Base-by-base conservation (phyloP, 2,113 vertebrate genomes). In the Tinamus guttatus region DNA sequence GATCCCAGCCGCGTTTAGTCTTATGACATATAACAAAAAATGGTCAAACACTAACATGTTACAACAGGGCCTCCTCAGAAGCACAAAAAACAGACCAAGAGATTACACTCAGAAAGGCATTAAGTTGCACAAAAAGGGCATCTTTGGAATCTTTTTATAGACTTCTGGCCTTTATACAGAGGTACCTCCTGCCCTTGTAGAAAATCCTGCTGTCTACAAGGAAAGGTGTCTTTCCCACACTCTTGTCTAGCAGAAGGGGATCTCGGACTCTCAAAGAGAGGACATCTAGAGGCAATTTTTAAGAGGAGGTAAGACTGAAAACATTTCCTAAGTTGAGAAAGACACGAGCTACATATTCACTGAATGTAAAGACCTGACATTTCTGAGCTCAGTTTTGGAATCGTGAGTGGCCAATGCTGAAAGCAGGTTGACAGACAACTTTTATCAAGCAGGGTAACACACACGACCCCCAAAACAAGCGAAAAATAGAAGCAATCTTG, bases 61-160 rank as follows among this genome's bases (percentile, higher is more conserved):
- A 81, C 4, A 86, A 78, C 8, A 71, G 0, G 1, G 38, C 11
- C 81, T 68, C 79, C 78, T 62, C 51, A 85, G 63, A 87, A 79
- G 51, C 56, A 86, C 7, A 40, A 27, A 89, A 59, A 32, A 7
- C 24, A 87, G 49, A 49, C 54, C 24, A 74, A 59, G 45, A 54
- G 36, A 67, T 75, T 64, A 13, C 69, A 78, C 27, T 36, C 7
- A 78, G 27, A 92, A 86, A 28, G 74, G 22, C 17, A 52, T 36
- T 62, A 52, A 81, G 67, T 36, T 45, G 63, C 38, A 78, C 18
- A 90, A 51, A 88, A 92, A 77, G 45, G 19, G 52, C 27, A 32
- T 64, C 65, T 75, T 84, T 27, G 74, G 65, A 89, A 79, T 18
- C 38, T n/a, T 71, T 91, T 84, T 51, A 75, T 34, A 69, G 67